Conservation (phyloP, 2,888 invertebrate species). For the Panorpa germanica region DNA sequence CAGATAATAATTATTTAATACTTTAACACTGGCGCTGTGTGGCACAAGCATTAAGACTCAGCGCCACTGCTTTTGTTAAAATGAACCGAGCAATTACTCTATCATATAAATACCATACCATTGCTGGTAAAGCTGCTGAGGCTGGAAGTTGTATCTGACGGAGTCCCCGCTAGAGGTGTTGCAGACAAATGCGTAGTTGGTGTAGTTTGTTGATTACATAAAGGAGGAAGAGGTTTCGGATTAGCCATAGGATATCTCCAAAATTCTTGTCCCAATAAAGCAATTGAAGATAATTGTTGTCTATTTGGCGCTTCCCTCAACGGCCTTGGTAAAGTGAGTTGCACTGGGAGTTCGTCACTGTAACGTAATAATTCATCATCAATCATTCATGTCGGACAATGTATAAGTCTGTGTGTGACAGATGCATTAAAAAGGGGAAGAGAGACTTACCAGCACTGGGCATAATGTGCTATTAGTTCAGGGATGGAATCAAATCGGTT, state of each 20-base stretch:
- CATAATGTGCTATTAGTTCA: constrained; percentile 82
- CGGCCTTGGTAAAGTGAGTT: constrained; percentile 66
- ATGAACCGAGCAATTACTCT: too few species aligned
- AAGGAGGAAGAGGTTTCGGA: too few species aligned
- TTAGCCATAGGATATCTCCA: constrained; percentile 68
- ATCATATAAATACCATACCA: too few species aligned
- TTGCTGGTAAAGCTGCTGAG: constrained; percentile 49
- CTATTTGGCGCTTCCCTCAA: constrained; percentile 76
- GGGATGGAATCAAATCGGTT: constrained; percentile 88
- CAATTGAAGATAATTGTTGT: constrained; percentile 77
- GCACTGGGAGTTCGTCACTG: constrained; percentile 85
- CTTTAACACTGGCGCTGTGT: too few species aligned
- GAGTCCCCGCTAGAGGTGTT: constrained; percentile 26
- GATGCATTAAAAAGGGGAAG: neutral
- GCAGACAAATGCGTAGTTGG: constrained; percentile 16
- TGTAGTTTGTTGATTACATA: neutral
- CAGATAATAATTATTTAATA: too few species aligned
- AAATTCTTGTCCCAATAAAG: constrained; percentile 75
- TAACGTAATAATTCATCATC: constrained; percentile 16
- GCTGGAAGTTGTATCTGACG: constrained; percentile 50
- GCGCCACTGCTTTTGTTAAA: too few species aligned
- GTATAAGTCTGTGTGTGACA: constrained; percentile 4
- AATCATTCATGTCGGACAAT: neutral
- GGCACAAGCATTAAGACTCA: too few species aligned
- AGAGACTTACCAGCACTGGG: constrained; percentile 60